A percentile compares a stretch with the other conserved stretches of the same genome.
These are phyloP conservation scores for Amaurobius ferox DNA, from an alignment of 2,888 invertebrate species.

Conservation along the genomic window DNA sequence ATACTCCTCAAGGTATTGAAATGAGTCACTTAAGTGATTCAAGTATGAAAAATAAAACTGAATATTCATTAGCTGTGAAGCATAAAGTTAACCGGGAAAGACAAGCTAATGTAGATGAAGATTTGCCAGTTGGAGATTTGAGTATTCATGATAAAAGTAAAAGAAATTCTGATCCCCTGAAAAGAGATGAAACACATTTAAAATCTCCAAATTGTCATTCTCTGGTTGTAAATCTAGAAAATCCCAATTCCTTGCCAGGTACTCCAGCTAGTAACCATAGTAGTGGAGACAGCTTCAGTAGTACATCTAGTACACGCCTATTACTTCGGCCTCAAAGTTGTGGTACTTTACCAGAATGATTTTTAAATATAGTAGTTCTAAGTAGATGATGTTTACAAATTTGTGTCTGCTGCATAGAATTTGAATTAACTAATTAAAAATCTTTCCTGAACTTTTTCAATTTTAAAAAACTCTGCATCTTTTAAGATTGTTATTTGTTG, in stretches of 20 bases:
- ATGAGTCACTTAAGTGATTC: constrained; percentile 21
- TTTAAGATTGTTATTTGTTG: no score
- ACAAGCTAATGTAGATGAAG: constrained; percentile 20
- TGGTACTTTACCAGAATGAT: constrained; percentile 63
- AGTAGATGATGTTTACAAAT: neutral
- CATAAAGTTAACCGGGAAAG: constrained; percentile 49
- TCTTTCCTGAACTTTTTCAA: no score
- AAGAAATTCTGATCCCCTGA: constrained; percentile 27
- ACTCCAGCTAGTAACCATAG: constrained; percentile 82
- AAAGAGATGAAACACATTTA: constrained; percentile 19
- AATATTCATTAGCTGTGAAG: constrained; percentile 20
- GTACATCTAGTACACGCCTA: constrained; percentile 87
- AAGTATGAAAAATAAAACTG: constrained; percentile 19
- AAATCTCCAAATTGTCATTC: constrained; percentile 41
- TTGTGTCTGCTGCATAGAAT: neutral
- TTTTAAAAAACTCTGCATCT: no score
- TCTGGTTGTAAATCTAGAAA: constrained; percentile 51
- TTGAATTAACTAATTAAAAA: neutral
- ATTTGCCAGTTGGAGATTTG: neutral
- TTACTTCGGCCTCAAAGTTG: constrained; percentile 80
- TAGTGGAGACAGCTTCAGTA: constrained; percentile 89
- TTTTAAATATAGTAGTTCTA: neutral
- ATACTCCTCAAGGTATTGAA: constrained; percentile 61
- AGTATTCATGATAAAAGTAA: constrained; percentile 33
- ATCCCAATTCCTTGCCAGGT: constrained; percentile 65